Base-by-base conservation (phyloP, 92 coral and sea anemone species). In the Porites lobata region DNA sequence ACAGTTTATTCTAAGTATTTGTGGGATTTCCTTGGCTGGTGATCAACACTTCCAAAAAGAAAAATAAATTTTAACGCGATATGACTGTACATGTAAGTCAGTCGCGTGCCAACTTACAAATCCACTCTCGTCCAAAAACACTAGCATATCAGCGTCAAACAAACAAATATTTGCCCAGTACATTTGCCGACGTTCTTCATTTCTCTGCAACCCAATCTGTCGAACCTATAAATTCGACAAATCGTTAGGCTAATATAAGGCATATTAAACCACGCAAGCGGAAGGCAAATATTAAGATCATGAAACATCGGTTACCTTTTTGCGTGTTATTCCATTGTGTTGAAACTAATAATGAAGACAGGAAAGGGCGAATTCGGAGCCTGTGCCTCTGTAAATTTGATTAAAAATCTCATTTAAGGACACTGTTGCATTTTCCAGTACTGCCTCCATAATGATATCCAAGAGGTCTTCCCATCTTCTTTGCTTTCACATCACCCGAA, bases 351-450 rank as follows among this genome's bases (percentile, higher is more conserved):
- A 81, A 71, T 47, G 89, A 58, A 75, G 18, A 38, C 82, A 84
- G 59, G 90, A 85, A 73, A 80, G 68, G 15, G 87, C 77, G 54
- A 84, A 89, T 83, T 76, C 62, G 12, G 85, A 89, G 15, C 89
- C 92, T 64, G 81, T 66, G 51, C 76, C 73, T 50, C 79, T 54
- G 64, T 65, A 69, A 61, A 90, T 52, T 19, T 79, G 29, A 63
- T 85, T 82, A n/a, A 86, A 81, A 24, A 89, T 72, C 80, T 90
- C 93, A 11, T 76, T 84, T 58, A 90, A 72, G 43, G 93, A 85
- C 72, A 57, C 74, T 22, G 86, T 85, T 54, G 93, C 90, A 74
- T 90, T 72, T 77, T 86, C 80, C 77, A 79, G 57, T 65, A 90
- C 65, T 62, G 75, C 69, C 78, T 90, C 91, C 86, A 65, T 72